Conservation (phyloP, 2,797 vertebrate species). For the Perodicticus potto region DNA sequence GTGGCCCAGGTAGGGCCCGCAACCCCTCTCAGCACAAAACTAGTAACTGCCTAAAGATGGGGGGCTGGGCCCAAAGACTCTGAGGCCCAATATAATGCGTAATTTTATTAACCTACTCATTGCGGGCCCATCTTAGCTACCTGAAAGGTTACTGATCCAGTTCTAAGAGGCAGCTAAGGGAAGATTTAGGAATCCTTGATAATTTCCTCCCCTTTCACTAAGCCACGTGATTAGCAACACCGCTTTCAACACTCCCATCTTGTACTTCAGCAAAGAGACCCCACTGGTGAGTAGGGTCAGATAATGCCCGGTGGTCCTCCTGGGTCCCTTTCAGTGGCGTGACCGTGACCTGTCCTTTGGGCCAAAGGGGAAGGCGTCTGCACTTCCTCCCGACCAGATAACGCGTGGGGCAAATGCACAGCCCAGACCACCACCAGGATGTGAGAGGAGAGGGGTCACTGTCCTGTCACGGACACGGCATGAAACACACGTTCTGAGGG, state of each 20-base stretch:
- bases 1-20: background rate
- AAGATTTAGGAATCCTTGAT: background rate
- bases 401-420: background rate
- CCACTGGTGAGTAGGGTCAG: background rate
- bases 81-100: background rate
- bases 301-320: background rate
- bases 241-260: background rate
- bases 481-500: background rate
- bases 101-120: slow-evolving; percentile 4
- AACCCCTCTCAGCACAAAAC: background rate
- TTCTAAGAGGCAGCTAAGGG: slow-evolving; percentile 42
- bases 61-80: background rate
- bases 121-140: slow-evolving; percentile 29
- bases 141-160: slow-evolving; percentile 65
- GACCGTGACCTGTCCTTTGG: background rate
- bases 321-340: background rate
- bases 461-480: no score
- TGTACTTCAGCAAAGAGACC: background rate
- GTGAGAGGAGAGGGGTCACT: background rate
- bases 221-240: slow-evolving; percentile 19
- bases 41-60: background rate
- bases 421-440: background rate
- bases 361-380: background rate
- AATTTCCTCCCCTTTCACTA: slow-evolving; percentile 59
- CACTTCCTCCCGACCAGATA: background rate